These are phyloP conservation scores for Delphinapterus leucas DNA, from an alignment of 2,113 vertebrate genomes.

Conservation along the genomic window DNA sequence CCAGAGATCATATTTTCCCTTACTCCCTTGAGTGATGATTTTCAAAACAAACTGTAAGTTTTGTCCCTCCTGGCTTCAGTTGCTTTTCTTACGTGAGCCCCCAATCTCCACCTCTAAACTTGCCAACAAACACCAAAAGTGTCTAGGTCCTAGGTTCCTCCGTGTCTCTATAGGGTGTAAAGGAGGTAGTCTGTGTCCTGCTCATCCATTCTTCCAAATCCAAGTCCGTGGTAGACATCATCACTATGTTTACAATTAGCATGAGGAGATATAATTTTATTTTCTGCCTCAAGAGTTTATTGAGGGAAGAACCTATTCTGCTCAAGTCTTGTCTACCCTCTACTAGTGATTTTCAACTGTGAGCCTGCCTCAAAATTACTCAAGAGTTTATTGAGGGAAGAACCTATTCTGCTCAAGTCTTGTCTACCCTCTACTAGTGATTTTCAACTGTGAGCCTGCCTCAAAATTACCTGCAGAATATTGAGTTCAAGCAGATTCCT, in stretches of 20 bases:
- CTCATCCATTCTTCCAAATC: not conserved
- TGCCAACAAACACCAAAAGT: not conserved
- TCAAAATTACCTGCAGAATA: not conserved
- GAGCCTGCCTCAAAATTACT: not conserved
- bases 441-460: not conserved
- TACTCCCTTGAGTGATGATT: not conserved
- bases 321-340: not conserved
- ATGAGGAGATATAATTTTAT: not conserved
- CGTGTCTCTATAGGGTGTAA: not conserved
- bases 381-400: not conserved
- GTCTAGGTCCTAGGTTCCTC: not conserved
- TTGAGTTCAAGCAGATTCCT: not conserved
- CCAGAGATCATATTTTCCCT: not conserved
- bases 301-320: not conserved
- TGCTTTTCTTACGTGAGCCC: not conserved
- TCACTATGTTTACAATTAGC: not conserved
- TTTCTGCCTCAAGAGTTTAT: not conserved
- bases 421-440: not conserved
- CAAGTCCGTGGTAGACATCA: not conserved
- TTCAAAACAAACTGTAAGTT: not conserved
- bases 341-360: not conserved
- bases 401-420: not conserved
- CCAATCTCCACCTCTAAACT: not conserved
- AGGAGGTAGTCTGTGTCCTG: too few species aligned
- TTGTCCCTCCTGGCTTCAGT: not conserved